A percentile compares a stretch with the other conserved stretches of the same genome.
Evolutionary conservation across 2,113 vertebrate genomes (phyloP).

Genomic region (Tretioscincus oriximinensis): DNA sequence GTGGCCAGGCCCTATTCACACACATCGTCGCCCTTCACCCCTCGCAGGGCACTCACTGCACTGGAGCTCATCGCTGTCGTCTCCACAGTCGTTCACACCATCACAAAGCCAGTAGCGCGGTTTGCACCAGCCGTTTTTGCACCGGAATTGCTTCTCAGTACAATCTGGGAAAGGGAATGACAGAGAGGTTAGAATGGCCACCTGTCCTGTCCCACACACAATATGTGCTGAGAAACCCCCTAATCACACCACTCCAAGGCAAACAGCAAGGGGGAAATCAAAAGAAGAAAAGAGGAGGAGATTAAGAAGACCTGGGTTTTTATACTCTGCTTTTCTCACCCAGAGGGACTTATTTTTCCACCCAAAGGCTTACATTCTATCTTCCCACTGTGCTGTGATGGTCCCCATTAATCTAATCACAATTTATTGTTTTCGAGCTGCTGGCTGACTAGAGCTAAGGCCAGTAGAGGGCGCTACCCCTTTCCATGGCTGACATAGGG

Average conservation of each 20-base stretch:
- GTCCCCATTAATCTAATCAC: too few species aligned
- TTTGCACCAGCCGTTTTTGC: constrained; percentile 85
- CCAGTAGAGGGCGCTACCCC: too few species aligned
- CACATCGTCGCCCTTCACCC: fast-evolving
- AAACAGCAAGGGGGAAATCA: too few species aligned
- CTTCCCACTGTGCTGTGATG: background rate
- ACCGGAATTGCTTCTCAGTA: constrained; percentile 69
- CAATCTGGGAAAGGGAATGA: constrained; percentile 61
- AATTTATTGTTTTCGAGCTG: too few species aligned
- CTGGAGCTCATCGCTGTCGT: constrained; percentile 82
- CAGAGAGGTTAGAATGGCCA: background rate
- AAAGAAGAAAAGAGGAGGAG: too few species aligned
- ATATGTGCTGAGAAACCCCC: too few species aligned
- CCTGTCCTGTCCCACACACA: background rate
- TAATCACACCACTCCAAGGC: too few species aligned
- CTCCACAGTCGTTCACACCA: constrained; percentile 86
- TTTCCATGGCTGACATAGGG: too few species aligned
- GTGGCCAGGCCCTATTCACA: fast-evolving
- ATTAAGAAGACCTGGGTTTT: too few species aligned
- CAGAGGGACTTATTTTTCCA: too few species aligned
- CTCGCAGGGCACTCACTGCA: constrained; percentile 77
- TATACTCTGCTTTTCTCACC: too few species aligned
- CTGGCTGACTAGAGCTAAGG: too few species aligned
- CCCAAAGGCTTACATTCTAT: background rate
- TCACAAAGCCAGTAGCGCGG: constrained; percentile 89